These are phyloP conservation scores for Thysanoteuthis rhombus DNA, from an alignment of 2,888 invertebrate genomes.

Conservation along the genomic window DNA sequence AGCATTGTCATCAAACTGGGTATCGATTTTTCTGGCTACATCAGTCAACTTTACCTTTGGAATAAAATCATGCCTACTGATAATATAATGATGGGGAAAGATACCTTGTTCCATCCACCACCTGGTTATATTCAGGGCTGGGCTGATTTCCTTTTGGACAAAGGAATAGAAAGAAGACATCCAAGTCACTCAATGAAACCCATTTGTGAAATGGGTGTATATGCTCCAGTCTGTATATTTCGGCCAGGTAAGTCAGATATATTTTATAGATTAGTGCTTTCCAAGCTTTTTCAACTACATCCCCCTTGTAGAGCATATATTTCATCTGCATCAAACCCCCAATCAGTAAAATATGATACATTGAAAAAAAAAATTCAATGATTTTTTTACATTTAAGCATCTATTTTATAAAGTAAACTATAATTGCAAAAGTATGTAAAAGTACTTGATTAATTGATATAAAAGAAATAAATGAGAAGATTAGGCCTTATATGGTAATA, in stretches of 20 bases:
- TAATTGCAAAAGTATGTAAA: no score
- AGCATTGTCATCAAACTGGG: background rate
- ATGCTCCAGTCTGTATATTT: background rate
- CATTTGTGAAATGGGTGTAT: background rate
- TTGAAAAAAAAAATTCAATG: no score
- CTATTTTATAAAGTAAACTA: no score
- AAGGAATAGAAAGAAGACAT: background rate
- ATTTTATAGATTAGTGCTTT: background rate
- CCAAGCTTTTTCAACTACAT: no score
- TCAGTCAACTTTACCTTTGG: conserved; percentile 14
- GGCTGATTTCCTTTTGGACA: background rate
- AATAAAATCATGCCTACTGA: background rate
- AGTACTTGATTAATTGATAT: no score
- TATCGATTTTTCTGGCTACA: background rate
- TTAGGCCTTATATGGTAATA: no score
- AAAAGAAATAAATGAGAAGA: no score
- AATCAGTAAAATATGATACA: no score
- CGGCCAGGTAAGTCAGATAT: background rate
- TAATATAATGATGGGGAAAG: background rate
- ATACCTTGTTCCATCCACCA: background rate
- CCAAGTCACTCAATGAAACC: conserved; percentile 13
- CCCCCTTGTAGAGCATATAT: no score
- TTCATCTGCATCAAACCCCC: no score
- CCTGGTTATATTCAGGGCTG: background rate
- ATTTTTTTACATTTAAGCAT: no score